Conservation (phyloP, 2,797 vertebrate genomes). For the Huso huso region DNA sequence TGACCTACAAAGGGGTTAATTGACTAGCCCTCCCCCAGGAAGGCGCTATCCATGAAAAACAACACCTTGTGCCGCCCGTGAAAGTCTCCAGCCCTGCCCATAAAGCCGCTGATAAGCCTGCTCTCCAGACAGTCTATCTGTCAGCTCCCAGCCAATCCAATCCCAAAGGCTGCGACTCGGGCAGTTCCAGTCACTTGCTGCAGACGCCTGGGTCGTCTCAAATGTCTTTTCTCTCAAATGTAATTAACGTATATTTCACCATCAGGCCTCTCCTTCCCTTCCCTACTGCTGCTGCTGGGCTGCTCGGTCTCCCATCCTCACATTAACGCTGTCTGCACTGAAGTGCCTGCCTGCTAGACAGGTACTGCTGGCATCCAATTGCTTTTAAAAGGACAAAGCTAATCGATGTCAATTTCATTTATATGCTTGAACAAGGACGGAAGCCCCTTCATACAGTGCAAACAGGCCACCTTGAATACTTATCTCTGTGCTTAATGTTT, state of each 20-base stretch:
- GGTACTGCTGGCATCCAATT: too few relatives aligned
- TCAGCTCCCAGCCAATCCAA: conserved; percentile 30
- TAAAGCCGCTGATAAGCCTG: conserved; percentile 61
- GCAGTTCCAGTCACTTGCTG: conserved; percentile 12
- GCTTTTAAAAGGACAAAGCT: too few relatives aligned
- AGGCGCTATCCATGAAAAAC: conserved; percentile 28
- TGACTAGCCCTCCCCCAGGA: conserved; percentile 7
- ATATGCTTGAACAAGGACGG: too few relatives aligned
- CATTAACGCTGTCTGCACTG: conserved; percentile 1
- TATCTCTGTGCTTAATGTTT: too few relatives aligned
- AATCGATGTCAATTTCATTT: too few relatives aligned
- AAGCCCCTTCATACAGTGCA: too few relatives aligned
- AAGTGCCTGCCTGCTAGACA: conserved; percentile 31
- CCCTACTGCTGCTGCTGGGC: background rate
- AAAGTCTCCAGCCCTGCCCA: conserved; percentile 59
- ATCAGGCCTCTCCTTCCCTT: conserved; percentile 31
- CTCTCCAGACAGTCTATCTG: conserved; percentile 56
- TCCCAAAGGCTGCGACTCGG: conserved; percentile 11
- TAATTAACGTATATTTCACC: conserved; percentile 68
- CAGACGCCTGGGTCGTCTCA: conserved; percentile 55
- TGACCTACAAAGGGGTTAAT: conserved; percentile 13
- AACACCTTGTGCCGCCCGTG: conserved; percentile 58
- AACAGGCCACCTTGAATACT: too few relatives aligned
- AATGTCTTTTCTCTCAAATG: conserved; percentile 67
- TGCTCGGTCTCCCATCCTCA: background rate